Conservation (phyloP, 92 coral and sea anemone genomes). For the Hydrozoanthus gracilis region DNA sequence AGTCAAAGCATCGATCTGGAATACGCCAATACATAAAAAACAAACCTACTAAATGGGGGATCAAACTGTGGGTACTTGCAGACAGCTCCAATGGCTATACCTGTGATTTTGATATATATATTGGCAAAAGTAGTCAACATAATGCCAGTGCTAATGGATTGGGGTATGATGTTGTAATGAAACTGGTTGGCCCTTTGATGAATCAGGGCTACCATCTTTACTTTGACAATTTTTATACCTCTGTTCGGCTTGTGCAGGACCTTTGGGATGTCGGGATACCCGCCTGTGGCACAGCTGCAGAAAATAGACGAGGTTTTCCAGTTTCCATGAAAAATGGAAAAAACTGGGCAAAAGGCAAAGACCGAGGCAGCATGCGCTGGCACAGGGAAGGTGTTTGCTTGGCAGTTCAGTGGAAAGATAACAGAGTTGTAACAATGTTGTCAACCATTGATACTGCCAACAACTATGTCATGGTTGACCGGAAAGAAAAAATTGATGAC, state of each 20-base stretch:
- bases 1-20: slow-evolving; percentile 69
- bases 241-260: slow-evolving; percentile 64
- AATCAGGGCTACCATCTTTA: too few species aligned
- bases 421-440: slow-evolving; percentile 63
- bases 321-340: slow-evolving; percentile 53
- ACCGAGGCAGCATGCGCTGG: slow-evolving; percentile 51
- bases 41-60: neutral
- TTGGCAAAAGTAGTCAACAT: too few species aligned
- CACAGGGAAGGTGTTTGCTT: slow-evolving; percentile 51
- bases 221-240: too few species aligned
- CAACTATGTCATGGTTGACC: too few species aligned
- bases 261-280: slow-evolving; percentile 51
- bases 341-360: slow-evolving; percentile 49
- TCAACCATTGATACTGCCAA: too few species aligned
- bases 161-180: too few species aligned
- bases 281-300: slow-evolving; percentile 60
- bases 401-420: slow-evolving; percentile 71
- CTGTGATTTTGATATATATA: neutral
- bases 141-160: too few species aligned
- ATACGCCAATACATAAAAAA: slow-evolving; percentile 63
- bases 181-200: too few species aligned
- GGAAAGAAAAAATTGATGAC: too few species aligned
- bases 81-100: too few species aligned
- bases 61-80: neutral
- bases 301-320: slow-evolving; percentile 58